Conservation (phyloP, 2,888 invertebrate genomes). For the Drosophila histrio region DNA sequence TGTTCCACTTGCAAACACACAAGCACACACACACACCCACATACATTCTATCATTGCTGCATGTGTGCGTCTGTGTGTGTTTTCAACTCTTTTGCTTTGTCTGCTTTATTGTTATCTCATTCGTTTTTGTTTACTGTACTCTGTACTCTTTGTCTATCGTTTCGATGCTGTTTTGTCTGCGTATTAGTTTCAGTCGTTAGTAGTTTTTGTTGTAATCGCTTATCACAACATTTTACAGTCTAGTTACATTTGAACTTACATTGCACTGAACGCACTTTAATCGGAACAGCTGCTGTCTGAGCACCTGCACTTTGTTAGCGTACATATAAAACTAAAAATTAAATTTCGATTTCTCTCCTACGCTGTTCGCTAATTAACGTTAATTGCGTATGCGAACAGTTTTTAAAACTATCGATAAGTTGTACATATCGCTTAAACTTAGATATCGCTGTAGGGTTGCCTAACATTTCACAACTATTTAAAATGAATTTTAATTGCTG, state of each 20-base stretch:
- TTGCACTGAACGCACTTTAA: slow-evolving; percentile 11
- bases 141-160: slow-evolving; percentile 65
- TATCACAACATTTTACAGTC: slow-evolving; percentile 62
- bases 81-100: slow-evolving; percentile 75
- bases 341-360: slow-evolving; percentile 65
- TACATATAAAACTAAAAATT: slow-evolving; percentile 63
- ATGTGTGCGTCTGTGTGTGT: slow-evolving; percentile 16
- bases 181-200: slow-evolving; percentile 46
- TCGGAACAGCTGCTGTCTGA: background rate
- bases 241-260: slow-evolving; percentile 48
- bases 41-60: slow-evolving; percentile 2
- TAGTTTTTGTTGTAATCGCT: slow-evolving; percentile 22
- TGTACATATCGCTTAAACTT: background rate
- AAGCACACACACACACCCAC: slow-evolving; percentile 7
- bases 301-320: slow-evolving; percentile 57
- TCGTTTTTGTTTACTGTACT: slow-evolving; percentile 63
- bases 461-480: background rate
- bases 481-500: background rate
- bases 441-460: slow-evolving; percentile 23
- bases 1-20: slow-evolving; percentile 13
- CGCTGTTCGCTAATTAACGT: slow-evolving; percentile 61
- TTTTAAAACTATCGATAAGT: slow-evolving; percentile 9
- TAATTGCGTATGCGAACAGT: slow-evolving; percentile 52
- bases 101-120: slow-evolving; percentile 53
- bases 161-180: slow-evolving; percentile 25